Percentiles rank a stretch among this genome's conserved stretches.
phyloP scores from a whole-genome alignment of 2,888 invertebrate genomes.

The Tanypteryx hageni region DNA sequence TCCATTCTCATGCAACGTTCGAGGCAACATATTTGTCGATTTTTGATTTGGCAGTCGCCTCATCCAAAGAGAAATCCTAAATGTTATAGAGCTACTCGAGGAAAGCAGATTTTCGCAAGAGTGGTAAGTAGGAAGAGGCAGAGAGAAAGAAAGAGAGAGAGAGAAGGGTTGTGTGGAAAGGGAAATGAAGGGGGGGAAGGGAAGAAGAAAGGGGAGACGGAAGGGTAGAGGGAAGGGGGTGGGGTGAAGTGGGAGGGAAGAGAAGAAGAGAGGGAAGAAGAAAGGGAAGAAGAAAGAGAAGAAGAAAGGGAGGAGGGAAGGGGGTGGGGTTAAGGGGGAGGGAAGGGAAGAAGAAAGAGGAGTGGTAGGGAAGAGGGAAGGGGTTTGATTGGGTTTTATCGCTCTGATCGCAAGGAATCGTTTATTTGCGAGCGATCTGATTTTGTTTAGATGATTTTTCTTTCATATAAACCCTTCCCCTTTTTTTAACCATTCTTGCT shows the following conservation, averaged over 20 bases:
- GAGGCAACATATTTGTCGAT: background rate
- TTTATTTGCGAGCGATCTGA: background rate
- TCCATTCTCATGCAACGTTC: background rate
- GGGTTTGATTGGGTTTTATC: background rate
- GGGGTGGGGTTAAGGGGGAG: background rate
- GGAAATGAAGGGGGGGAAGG: background rate
- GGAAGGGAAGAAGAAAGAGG: background rate
- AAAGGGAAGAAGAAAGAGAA: background rate
- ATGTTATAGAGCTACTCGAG: no score
- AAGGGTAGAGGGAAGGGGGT: background rate
- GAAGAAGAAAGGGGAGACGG: background rate
- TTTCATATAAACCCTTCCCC: background rate
- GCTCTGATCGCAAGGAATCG: background rate
- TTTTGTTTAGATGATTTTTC: background rate
- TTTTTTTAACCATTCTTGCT: no score
- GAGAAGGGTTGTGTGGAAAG: background rate
- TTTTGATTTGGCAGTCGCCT: background rate
- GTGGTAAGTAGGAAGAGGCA: background rate
- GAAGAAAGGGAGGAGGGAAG: background rate
- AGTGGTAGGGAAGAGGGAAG: background rate
- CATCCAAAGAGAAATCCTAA: no score
- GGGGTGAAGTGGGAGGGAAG: background rate
- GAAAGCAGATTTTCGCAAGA: no score
- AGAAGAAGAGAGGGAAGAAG: background rate
- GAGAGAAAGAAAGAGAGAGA: background rate